Evolutionary conservation across 1,140 invertebrate species (phyloP).

Genomic region (Littorina saxatilis): DNA sequence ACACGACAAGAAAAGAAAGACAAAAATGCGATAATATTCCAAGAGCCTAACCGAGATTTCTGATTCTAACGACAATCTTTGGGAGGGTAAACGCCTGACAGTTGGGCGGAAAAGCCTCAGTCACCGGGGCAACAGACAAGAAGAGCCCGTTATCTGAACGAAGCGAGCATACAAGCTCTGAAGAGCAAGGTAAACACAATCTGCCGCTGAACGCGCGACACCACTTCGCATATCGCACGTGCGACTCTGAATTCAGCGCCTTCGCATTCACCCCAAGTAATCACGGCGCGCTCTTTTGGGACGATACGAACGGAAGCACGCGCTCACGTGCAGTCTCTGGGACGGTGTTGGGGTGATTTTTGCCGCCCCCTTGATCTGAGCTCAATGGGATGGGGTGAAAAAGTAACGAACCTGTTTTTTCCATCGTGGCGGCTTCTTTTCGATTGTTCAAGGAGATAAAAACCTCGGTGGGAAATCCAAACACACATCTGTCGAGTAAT

Average conservation of each 20-base stretch:
- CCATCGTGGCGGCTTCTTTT: neutral
- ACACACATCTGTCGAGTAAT: neutral
- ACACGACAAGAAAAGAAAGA: no score
- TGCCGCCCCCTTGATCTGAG: neutral
- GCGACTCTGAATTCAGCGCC: neutral
- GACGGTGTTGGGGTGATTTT: neutral
- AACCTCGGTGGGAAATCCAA: neutral
- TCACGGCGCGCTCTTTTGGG: conserved; percentile 5
- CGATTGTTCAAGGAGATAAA: neutral
- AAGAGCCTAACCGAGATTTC: neutral
- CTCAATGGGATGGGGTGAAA: neutral
- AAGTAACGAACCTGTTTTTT: conserved; percentile 5
- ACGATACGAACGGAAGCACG: neutral
- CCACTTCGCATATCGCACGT: conserved; percentile 28
- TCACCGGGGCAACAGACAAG: conserved; percentile 12
- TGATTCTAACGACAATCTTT: conserved; percentile 4
- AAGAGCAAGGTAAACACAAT: conserved; percentile 36
- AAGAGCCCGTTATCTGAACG: neutral
- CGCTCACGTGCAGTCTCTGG: conserved; percentile 4
- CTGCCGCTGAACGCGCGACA: conserved; percentile 18
- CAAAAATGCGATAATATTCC: neutral
- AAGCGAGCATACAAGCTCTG: neutral
- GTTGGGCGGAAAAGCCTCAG: neutral
- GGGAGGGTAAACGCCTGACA: neutral
- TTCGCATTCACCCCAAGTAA: neutral